A percentile compares a stretch with the other conserved stretches of the same genome.
Conservation (phyloP, 2,888 invertebrate species). For the Melieria picta region DNA sequence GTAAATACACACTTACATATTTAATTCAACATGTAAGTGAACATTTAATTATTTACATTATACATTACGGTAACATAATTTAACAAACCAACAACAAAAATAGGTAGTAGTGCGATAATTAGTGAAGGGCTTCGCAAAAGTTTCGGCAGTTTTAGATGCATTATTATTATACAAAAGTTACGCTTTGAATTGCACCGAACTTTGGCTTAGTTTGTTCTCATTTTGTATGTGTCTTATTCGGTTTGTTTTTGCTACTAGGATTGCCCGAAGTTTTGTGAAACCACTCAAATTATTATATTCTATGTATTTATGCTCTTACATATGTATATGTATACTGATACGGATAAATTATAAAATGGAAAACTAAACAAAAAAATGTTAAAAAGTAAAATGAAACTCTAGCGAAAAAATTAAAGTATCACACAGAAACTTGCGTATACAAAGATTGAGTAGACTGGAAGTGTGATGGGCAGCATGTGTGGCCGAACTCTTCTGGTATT, state of each 20-base stretch:
- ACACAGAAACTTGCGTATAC: neutral
- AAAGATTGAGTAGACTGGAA: neutral
- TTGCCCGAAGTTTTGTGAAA: no score
- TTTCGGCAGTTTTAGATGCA: neutral
- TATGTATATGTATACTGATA: neutral
- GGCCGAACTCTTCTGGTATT: slow-evolving; percentile 6
- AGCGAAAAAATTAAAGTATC: neutral
- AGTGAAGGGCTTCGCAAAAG: neutral
- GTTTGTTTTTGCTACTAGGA: no score
- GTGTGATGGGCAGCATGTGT: no score
- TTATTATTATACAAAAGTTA: no score
- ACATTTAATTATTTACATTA: slow-evolving; percentile 5
- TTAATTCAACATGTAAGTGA: neutral
- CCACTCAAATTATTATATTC: neutral
- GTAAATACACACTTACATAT: neutral
- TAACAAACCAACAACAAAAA: neutral
- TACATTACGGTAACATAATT: neutral
- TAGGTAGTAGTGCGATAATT: neutral
- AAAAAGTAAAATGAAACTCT: neutral
- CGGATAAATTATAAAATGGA: neutral
- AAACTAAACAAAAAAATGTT: neutral
- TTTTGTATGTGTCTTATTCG: no score
- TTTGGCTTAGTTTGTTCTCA: no score
- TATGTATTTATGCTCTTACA: neutral
- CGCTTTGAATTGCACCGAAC: no score